Conservation (phyloP, 2,113 vertebrate genomes). For the Nyctibius bracteatus region DNA sequence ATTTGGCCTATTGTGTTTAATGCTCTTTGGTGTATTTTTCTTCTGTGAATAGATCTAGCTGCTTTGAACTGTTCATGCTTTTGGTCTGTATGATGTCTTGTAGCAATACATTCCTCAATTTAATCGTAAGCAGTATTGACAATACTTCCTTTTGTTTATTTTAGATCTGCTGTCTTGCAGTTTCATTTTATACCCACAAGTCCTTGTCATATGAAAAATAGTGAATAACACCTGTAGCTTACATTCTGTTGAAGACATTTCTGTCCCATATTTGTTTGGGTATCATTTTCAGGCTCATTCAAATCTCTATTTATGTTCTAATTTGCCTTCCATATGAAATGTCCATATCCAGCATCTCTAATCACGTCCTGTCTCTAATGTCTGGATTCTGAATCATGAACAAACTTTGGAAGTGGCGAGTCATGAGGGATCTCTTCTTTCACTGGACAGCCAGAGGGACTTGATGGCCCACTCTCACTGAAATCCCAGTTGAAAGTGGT, state of each 20-base stretch:
- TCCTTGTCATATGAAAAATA: neutral
- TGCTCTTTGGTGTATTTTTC: neutral
- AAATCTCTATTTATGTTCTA: neutral
- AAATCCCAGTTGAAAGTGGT: neutral
- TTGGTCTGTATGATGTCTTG: neutral
- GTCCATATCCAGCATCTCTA: neutral
- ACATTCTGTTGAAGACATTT: neutral
- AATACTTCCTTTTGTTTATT: neutral
- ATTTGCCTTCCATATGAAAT: rapidly evolving
- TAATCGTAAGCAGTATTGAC: neutral
- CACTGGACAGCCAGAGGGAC: neutral
- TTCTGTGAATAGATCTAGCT: neutral
- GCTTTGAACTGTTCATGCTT: neutral
- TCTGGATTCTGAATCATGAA: neutral
- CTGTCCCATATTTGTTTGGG: neutral
- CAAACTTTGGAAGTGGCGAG: neutral
- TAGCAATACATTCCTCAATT: neutral
- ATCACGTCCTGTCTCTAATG: neutral
- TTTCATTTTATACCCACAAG: neutral
- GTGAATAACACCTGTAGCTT: neutral
- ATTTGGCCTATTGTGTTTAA: neutral
- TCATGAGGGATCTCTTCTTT: neutral
- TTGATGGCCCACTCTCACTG: neutral
- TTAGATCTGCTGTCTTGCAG: neutral
- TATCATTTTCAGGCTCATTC: neutral